phyloP scores from a whole-genome alignment of 2,797 vertebrate genomes.

The Crenichthys baileyi region DNA sequence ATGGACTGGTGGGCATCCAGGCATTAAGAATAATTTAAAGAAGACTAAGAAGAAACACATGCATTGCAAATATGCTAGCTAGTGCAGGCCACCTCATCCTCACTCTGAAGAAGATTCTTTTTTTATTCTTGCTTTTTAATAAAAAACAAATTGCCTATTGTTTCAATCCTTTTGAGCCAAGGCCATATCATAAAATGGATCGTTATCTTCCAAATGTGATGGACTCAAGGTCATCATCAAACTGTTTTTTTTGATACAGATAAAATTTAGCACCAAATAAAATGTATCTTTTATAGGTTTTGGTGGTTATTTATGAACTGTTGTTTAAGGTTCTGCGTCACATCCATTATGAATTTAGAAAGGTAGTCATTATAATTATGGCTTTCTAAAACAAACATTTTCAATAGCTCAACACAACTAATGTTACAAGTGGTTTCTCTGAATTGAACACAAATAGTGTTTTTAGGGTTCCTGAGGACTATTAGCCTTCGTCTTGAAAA shows the following conservation, averaged over 20 bases:
- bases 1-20: slow-evolving; percentile 72
- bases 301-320: neutral
- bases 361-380: neutral
- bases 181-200: neutral
- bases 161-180: neutral
- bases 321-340: neutral
- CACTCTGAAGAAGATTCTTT: slow-evolving; percentile 20
- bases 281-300: neutral
- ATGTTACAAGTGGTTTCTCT: neutral
- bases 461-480: too few relatives aligned
- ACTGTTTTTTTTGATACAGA: neutral
- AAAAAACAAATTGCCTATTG: neutral
- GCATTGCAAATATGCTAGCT: slow-evolving; percentile 42
- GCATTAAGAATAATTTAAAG: slow-evolving; percentile 57
- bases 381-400: neutral
- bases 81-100: slow-evolving; percentile 19
- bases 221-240: neutral
- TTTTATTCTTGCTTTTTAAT: neutral
- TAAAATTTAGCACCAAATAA: neutral
- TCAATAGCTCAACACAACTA: neutral
- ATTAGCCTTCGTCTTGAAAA: too few relatives aligned
- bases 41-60: slow-evolving; percentile 45
- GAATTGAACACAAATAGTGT: neutral
- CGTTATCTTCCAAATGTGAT: neutral
- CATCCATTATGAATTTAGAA: neutral